Evolutionary conservation across 2,113 vertebrate species (phyloP).

Genomic region (Chitala chitala): DNA sequence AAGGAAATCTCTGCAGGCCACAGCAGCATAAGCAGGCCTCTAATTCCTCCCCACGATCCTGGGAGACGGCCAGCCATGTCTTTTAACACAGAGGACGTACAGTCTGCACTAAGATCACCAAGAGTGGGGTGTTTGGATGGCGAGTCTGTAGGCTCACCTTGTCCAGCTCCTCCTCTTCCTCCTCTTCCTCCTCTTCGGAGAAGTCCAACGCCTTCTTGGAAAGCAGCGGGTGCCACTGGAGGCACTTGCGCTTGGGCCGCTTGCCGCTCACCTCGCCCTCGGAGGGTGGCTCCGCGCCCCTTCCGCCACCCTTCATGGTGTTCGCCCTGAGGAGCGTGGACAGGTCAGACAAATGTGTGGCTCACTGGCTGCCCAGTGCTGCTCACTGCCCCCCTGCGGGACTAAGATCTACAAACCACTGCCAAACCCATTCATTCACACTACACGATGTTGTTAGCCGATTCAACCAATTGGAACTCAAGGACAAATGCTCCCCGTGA

Average conservation of each 20-base stretch:
- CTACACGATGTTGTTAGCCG: background rate
- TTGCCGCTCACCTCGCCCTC: constrained; percentile 84
- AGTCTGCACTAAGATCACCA: no score
- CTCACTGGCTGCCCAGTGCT: background rate
- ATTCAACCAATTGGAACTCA: background rate
- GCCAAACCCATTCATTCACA: background rate
- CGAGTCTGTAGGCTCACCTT: no score
- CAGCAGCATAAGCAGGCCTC: no score
- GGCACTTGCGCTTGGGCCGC: constrained; percentile 92
- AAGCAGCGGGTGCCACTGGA: constrained; percentile 96
- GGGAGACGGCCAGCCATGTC: no score
- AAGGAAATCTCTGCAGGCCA: no score
- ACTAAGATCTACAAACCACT: background rate
- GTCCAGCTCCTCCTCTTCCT: constrained; percentile 91
- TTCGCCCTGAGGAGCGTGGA: constrained; percentile 58
- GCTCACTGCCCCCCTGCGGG: no score
- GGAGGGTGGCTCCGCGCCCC: constrained; percentile 81
- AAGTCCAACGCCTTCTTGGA: constrained; percentile 94
- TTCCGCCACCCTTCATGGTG: constrained; percentile 95
- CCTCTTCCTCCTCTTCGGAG: constrained; percentile 94
- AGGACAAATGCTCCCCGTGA: background rate
- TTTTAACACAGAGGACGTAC: no score
- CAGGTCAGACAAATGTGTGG: constrained; percentile 7
- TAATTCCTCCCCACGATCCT: background rate
- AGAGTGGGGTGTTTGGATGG: no score